A percentile compares a stretch with the other conserved stretches of the same genome.
phyloP scores from a whole-genome alignment of 2,797 vertebrate species.

The Darevskia nairensis region DNA sequence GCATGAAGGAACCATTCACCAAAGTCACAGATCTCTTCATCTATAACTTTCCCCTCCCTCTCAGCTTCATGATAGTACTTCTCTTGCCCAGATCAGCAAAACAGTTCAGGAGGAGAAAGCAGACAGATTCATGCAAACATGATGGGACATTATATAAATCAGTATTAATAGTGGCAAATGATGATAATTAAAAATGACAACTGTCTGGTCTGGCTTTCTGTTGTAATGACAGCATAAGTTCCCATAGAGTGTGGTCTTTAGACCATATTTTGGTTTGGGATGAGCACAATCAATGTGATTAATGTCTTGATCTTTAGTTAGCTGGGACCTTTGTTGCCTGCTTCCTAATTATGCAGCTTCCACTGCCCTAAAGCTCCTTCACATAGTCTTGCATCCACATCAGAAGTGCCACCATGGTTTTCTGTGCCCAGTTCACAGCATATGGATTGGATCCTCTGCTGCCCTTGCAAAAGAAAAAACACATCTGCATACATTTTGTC shows the following conservation, averaged over 20 bases:
- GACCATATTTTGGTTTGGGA: neutral
- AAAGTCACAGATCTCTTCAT: no score
- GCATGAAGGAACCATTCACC: no score
- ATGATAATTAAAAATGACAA: conserved; percentile 21
- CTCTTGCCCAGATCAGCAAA: neutral
- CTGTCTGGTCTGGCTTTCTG: conserved; percentile 26
- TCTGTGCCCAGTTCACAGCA: no score
- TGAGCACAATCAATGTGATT: neutral
- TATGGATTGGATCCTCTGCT: no score
- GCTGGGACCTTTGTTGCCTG: neutral
- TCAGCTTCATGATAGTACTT: neutral
- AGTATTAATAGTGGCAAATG: conserved; percentile 24
- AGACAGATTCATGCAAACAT: conserved; percentile 3
- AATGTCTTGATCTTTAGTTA: conserved; percentile 14
- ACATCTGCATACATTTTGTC: no score
- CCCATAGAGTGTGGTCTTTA: neutral
- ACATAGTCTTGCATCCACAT: neutral
- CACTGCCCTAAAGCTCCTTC: neutral
- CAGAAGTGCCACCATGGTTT: no score
- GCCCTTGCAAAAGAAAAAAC: no score
- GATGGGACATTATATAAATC: neutral
- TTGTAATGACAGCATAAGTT: neutral
- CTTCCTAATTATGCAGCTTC: neutral
- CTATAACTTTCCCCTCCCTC: neutral
- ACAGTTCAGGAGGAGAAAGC: neutral